A percentile compares a stretch with the other conserved stretches of the same genome.
phyloP scores from a whole-genome alignment of 2,888 invertebrate species.

The Desoria tigrina region DNA sequence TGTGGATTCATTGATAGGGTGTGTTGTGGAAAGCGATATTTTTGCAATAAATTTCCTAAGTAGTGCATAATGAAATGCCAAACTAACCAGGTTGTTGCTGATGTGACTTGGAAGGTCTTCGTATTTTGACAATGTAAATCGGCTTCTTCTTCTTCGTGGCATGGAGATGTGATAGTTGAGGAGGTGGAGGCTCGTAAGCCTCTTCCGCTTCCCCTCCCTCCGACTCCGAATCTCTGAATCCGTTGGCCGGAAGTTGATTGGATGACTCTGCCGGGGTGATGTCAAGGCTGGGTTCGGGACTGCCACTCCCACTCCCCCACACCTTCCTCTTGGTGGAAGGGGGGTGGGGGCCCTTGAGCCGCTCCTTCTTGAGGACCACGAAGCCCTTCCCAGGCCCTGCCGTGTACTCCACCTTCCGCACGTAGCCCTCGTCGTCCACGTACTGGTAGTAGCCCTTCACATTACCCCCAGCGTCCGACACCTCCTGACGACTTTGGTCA shows the following conservation, averaged over 20 bases:
- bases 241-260: too few relatives aligned
- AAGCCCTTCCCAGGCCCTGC: conserved; percentile 50
- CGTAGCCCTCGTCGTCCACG: conserved; percentile 45
- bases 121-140: conserved; percentile 45
- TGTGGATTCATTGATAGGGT: too few relatives aligned
- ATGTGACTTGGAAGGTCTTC: conserved; percentile 26
- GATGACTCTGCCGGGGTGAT: too few relatives aligned
- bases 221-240: too few relatives aligned
- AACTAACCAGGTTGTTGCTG: not conserved
- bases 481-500: conserved; percentile 46
- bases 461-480: conserved; percentile 44
- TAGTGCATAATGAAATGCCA: not conserved
- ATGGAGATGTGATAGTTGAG: not conserved
- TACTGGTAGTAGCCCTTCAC: conserved; percentile 34
- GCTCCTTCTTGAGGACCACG: conserved; percentile 39
- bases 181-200: not conserved
- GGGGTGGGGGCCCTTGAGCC: conserved; percentile 14
- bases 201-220: not conserved
- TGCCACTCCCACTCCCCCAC: not conserved
- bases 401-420: conserved; percentile 44
- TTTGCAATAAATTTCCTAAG: too few relatives aligned
- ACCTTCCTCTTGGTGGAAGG: too few relatives aligned
- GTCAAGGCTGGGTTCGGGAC: not conserved
- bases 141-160: conserved; percentile 32
- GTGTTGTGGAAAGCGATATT: too few relatives aligned